Evolutionary conservation across 2,888 invertebrate genomes (phyloP).

Genomic region (Coenonympha arcania): DNA sequence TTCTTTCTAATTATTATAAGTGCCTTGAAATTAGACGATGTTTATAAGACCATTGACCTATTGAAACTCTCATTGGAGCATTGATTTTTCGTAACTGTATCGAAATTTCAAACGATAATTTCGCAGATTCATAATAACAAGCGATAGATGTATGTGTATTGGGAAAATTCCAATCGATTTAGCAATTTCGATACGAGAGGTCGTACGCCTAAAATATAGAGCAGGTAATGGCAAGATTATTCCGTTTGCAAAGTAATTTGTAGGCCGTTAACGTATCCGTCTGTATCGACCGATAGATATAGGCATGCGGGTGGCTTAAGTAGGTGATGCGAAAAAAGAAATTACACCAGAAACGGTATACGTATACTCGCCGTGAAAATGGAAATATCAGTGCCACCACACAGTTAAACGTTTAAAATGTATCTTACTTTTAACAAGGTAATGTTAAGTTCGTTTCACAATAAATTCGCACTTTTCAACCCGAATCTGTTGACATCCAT

Average conservation of each 20-base stretch:
- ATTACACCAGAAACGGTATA: conserved; percentile 19
- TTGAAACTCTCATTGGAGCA: not conserved
- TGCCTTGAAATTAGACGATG: conserved; percentile 11
- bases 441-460: conserved; percentile 12
- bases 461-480: conserved; percentile 26
- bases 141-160: too few species aligned
- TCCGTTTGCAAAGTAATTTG: conserved; percentile 33
- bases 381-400: not conserved
- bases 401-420: not conserved
- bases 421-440: conserved; percentile 9
- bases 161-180: not conserved
- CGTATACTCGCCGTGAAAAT: conserved; percentile 6
- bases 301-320: conserved; percentile 45
- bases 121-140: not conserved
- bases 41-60: conserved; percentile 14
- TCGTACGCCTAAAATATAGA: not conserved
- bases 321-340: conserved; percentile 29
- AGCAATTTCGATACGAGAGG: not conserved
- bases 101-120: not conserved
- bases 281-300: conserved; percentile 35
- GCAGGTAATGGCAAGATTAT: conserved; percentile 6
- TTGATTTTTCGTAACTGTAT: not conserved
- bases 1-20: conserved; percentile 32
- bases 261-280: conserved; percentile 44
- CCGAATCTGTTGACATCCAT: conserved; percentile 25